Base-by-base conservation (phyloP, 2,797 vertebrate genomes). In the Hapalemur alaotrensis region DNA sequence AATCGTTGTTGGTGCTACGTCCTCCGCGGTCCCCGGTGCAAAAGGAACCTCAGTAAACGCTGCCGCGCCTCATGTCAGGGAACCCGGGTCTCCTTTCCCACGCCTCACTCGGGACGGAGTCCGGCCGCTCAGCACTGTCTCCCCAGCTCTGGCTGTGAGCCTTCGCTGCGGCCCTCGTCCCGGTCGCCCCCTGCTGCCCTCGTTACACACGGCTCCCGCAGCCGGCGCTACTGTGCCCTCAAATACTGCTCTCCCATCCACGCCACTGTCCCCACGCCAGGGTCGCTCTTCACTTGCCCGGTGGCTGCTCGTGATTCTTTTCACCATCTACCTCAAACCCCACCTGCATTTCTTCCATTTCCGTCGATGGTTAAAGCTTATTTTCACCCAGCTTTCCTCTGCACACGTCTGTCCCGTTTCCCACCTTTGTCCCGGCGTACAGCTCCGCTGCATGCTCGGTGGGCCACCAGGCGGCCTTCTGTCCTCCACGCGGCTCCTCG, bases 11-110 rank as follows among this genome's bases (percentile, higher is more conserved):
- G 13, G 8, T 5, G 10, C 43, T 30, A 2, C 15, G 6, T 7
- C 22, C 18, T 23, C 5, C 17, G 4, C 0, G 0, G 85, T 35
- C 14, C 3, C n/a, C 8, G 7, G 1, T 54, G 41, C 12, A 59
- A 38, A 69, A 41, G 7, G 25, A 38, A 50, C 23, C 32, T 50
- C 38, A 38, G 9, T 28, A 43, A 78, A 78, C 41, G 25, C 59
- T 41, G 1, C 28, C 41, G 4, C 0, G 3, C 6, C n/a, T 75
- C 13, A 76, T 30, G 38, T 15, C 25, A 23, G 46, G 13, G 38
- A 18, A 12, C 78, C 43, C 69, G 41, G 20, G 10, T 54, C 79
- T n/a, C 14, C 25, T 32, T 73, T 17, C 22, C 28, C 1, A 28
- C 4, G 4, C 12, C 41, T n/a, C 11, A 15, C 7, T n/a, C 5